phyloP scores from a whole-genome alignment of 2,113 vertebrate genomes.

The Oceanites oceanicus region DNA sequence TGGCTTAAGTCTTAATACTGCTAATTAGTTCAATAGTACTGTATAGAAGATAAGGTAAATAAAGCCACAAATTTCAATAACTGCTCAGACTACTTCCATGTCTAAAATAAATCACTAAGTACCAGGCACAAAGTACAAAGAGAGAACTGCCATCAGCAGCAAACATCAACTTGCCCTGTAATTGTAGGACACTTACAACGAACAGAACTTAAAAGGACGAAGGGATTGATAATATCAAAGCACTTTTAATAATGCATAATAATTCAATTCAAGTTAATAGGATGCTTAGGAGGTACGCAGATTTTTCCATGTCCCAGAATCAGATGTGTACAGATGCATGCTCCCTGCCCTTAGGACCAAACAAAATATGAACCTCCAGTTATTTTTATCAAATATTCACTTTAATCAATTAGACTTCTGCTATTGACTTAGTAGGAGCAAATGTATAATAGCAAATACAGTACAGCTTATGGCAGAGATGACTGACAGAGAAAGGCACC shows the following conservation, averaged over 20 bases:
- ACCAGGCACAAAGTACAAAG: background rate
- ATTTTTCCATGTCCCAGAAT: background rate
- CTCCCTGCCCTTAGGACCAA: background rate
- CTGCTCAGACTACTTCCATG: background rate
- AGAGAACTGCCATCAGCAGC: background rate
- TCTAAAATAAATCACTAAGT: background rate
- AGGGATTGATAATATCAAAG: background rate
- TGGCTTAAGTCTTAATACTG: background rate
- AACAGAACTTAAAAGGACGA: background rate
- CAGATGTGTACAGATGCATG: background rate
- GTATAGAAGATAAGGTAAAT: background rate
- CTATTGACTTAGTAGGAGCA: background rate
- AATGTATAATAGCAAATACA: background rate
- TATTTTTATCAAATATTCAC: background rate
- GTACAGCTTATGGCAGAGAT: background rate
- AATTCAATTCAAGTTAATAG: background rate
- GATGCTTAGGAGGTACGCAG: background rate
- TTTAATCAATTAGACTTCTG: background rate
- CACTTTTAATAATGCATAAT: background rate
- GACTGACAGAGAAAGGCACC: background rate
- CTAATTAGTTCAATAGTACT: background rate
- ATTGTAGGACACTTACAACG: accelerated
- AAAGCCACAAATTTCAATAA: background rate
- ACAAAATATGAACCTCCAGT: background rate
- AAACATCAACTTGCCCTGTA: background rate